Conservation (phyloP, 2,797 vertebrate species). For the Gephyroberyx darwinii region DNA sequence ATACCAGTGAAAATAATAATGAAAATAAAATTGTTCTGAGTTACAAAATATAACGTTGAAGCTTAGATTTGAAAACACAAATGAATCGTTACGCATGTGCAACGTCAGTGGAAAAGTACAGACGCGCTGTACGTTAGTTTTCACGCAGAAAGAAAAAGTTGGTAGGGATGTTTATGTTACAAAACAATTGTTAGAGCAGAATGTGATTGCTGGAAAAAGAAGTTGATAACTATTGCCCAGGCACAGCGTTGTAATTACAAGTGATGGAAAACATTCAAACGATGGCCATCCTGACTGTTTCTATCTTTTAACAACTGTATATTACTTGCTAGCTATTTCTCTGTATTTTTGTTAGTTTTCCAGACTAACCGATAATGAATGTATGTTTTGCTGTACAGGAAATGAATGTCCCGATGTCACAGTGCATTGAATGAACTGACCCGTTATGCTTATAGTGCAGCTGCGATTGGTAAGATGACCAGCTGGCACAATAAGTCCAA, state of each 20-base stretch:
- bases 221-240: neutral
- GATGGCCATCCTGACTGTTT: slow-evolving; percentile 77
- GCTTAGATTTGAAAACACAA: slow-evolving; percentile 30
- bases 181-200: slow-evolving; percentile 54
- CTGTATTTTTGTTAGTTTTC: slow-evolving; percentile 74
- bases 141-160: slow-evolving; percentile 46
- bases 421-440: slow-evolving; percentile 72
- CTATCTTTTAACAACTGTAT: slow-evolving; percentile 73
- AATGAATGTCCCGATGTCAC: slow-evolving; percentile 79
- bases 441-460: slow-evolving; percentile 55
- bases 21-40: neutral
- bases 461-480: slow-evolving; percentile 58
- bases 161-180: slow-evolving; percentile 61
- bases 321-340: slow-evolving; percentile 77
- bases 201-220: slow-evolving; percentile 43
- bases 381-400: slow-evolving; percentile 85
- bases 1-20: slow-evolving; percentile 38
- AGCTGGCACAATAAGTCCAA: slow-evolving; percentile 56
- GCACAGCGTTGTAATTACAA: slow-evolving; percentile 49
- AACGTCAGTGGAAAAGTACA: slow-evolving; percentile 57
- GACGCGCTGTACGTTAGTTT: slow-evolving; percentile 50
- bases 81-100: slow-evolving; percentile 48
- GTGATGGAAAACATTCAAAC: slow-evolving; percentile 58
- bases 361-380: slow-evolving; percentile 87
- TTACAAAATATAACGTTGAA: slow-evolving; percentile 26